Conservation (phyloP, 2,113 vertebrate species). For the Barnardius zonarius region DNA sequence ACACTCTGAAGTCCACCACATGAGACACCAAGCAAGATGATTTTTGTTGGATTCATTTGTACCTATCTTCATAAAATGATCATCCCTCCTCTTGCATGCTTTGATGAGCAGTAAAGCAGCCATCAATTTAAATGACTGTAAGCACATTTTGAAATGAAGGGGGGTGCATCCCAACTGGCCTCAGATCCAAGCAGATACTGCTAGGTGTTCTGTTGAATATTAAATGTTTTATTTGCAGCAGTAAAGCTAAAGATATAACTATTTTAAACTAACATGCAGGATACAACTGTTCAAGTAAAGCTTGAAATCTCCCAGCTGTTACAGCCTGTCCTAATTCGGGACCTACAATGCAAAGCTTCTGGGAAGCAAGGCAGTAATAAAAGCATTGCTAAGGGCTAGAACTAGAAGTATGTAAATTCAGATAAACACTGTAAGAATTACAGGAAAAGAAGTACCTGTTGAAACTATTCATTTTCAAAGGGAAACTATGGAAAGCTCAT, state of each 20-base stretch:
- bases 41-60: conserved; percentile 16
- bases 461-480: neutral
- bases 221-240: neutral
- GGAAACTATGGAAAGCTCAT: neutral
- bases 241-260: neutral
- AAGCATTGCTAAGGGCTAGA: neutral
- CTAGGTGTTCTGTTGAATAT: neutral
- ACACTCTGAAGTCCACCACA: neutral
- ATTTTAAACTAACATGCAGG: neutral
- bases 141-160: neutral
- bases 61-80: neutral
- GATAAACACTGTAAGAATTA: neutral
- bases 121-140: neutral
- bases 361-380: neutral
- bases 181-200: neutral
- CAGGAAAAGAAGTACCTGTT: neutral
- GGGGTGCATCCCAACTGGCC: neutral
- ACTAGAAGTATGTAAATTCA: neutral
- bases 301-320: neutral
- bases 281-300: neutral
- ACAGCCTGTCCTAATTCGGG: neutral
- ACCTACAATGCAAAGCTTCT: neutral
- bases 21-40: neutral
- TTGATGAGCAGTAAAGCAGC: neutral
- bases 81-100: neutral